Evolutionary conservation across 2,797 vertebrate genomes (phyloP).

Genomic region (Parambassis ranga): DNA sequence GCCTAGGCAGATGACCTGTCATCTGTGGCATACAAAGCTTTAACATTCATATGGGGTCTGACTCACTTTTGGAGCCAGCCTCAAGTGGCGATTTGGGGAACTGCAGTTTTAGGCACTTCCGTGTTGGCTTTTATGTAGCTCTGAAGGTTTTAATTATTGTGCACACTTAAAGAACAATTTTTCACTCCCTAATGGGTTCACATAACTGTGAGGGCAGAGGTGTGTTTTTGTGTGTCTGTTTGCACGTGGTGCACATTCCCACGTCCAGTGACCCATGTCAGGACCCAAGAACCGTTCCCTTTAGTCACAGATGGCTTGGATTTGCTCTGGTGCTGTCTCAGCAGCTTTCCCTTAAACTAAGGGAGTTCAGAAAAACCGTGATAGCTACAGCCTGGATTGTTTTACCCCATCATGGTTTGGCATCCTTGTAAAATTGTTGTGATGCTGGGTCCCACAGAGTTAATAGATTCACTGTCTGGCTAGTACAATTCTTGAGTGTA

Average conservation of each 20-base stretch:
- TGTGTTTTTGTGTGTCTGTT: slow-evolving; percentile 12
- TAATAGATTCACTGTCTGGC: slow-evolving; percentile 31
- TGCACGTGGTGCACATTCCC: slow-evolving; percentile 7
- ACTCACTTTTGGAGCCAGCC: too few relatives aligned
- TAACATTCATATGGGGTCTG: too few relatives aligned
- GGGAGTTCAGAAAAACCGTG: slow-evolving; percentile 21
- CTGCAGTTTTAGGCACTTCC: too few relatives aligned
- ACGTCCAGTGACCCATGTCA: slow-evolving; percentile 6
- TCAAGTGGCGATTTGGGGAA: too few relatives aligned
- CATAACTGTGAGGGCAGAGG: slow-evolving; percentile 20
- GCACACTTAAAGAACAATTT: too few relatives aligned
- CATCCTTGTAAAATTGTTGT: slow-evolving; percentile 15
- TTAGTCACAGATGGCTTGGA: slow-evolving; percentile 45
- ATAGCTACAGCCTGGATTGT: slow-evolving; percentile 17
- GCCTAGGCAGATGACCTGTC: too few relatives aligned
- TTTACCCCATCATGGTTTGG: slow-evolving; percentile 47
- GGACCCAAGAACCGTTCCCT: slow-evolving; percentile 22
- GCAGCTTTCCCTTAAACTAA: slow-evolving; percentile 24
- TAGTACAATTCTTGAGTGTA: slow-evolving; percentile 16
- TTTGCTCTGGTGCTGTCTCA: slow-evolving; percentile 29
- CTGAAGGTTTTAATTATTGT: too few relatives aligned
- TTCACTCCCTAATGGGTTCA: background rate
- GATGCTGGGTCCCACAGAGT: slow-evolving; percentile 24
- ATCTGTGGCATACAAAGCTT: too few relatives aligned
- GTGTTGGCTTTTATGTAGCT: too few relatives aligned